Evolutionary conservation across 2,113 vertebrate species (phyloP).

Genomic region (Chloebia gouldiae): DNA sequence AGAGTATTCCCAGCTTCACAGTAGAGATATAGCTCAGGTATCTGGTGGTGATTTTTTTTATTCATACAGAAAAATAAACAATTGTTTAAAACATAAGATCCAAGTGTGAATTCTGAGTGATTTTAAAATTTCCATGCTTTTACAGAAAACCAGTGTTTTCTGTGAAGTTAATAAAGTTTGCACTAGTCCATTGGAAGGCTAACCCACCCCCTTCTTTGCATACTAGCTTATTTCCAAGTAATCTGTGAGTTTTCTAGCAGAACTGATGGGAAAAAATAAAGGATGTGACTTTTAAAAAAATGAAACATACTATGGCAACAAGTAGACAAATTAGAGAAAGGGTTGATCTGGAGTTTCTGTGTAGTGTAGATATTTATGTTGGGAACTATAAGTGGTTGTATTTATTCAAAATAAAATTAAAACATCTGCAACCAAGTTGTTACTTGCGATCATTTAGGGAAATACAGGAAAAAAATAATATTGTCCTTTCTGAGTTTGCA

Average conservation of each 20-base stretch:
- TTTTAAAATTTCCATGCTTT: background rate
- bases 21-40: background rate
- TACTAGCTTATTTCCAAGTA: background rate
- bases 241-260: background rate
- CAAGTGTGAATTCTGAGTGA: background rate
- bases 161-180: background rate
- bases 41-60: background rate
- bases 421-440: background rate
- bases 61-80: background rate
- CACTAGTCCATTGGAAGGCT: background rate
- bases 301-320: background rate
- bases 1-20: background rate
- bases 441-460: background rate
- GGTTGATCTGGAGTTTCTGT: background rate
- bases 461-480: background rate
- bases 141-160: background rate
- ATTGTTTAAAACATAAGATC: background rate
- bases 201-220: background rate
- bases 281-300: background rate
- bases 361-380: background rate
- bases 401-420: background rate
- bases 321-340: background rate
- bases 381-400: background rate
- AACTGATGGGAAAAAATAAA: background rate
- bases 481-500: background rate